These are phyloP conservation scores for Pyralis farinalis DNA, from an alignment of 2,888 invertebrate genomes.

Conservation along the genomic window DNA sequence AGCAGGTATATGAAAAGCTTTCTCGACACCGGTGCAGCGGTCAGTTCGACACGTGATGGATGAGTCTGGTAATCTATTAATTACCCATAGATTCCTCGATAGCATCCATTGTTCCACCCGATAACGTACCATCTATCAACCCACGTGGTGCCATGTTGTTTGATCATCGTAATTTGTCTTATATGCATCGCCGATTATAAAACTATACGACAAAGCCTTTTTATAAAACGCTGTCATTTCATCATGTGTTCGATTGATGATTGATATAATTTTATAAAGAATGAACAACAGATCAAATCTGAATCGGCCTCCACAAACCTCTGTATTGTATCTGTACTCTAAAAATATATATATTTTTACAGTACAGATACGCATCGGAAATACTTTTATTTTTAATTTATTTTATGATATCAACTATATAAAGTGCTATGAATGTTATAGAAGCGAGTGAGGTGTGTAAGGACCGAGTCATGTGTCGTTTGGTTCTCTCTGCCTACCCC, in stretches of 20 bases:
- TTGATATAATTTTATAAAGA: no score
- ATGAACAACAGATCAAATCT: no score
- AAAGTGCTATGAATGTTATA: no score
- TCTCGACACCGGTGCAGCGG: neutral
- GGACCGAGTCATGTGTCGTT: no score
- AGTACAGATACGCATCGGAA: no score
- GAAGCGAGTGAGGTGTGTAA: no score
- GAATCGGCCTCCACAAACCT: no score
- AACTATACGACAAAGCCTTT: conserved; percentile 27
- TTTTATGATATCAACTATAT: no score
- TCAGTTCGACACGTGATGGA: conserved; percentile 46
- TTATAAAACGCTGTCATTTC: conserved; percentile 4
- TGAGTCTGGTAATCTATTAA: conserved; percentile 66
- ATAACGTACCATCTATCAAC: conserved; percentile 65
- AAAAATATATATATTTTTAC: no score
- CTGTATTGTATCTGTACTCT: no score
- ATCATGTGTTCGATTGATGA: neutral
- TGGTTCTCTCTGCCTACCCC: no score
- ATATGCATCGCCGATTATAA: conserved; percentile 52
- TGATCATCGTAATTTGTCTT: conserved; percentile 67
- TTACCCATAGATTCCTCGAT: conserved; percentile 65
- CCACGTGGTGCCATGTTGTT: conserved; percentile 67
- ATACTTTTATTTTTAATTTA: no score
- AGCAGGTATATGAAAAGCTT: neutral
- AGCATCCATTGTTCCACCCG: conserved; percentile 62